Base-by-base conservation (phyloP, 2,888 invertebrate genomes). In the Lasioglossum malachurum region DNA sequence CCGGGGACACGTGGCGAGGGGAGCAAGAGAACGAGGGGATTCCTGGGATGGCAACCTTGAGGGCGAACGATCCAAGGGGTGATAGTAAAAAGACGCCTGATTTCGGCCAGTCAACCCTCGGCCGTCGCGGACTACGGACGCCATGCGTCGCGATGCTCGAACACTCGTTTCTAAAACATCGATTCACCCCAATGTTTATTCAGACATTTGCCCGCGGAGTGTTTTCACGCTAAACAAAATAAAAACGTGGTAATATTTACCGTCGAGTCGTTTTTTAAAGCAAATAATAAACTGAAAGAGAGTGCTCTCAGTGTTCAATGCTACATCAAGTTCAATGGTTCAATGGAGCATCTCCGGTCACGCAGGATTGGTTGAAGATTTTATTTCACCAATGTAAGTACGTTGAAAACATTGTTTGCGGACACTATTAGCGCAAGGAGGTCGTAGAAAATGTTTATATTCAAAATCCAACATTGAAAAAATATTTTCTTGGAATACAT, bases 51-150 rank as follows among this genome's bases (percentile, higher is more conserved):
- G 60, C 27, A 75, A 75, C 75, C 75, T 75, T 75, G 75, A 75
- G 75, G 41, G 75, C 60, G 44, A 35, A 23, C 57, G 75, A 57
- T 41, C 57, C 75, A 35, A 75, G 75, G 75, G 80, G 16, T 7
- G 16, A 69, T 80, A 78, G 78, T 23, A 76, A 64, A 80, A 69
- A 78, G 80, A 80, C 60, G 60, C 41, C 44, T 44, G 75, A 75
- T 60, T 75, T 60, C 75, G 44, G 60, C 10, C 75, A 75, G 75
- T 75, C 75, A 75, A 60, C 75, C 41, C 57, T 75, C 44, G 60
- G 57, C 19, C 75, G 75, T 64, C 44, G 31, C 31, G 31, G 44
- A 75, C 27, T 10, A 8, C 75, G 41, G 31, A 44, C 44, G 27
- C 31, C 38, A 19, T 31, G 44, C 57, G 75, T 60, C 41, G 27